Base-by-base conservation (phyloP, 2,888 invertebrate genomes). In the Geotrupes spiniger region DNA sequence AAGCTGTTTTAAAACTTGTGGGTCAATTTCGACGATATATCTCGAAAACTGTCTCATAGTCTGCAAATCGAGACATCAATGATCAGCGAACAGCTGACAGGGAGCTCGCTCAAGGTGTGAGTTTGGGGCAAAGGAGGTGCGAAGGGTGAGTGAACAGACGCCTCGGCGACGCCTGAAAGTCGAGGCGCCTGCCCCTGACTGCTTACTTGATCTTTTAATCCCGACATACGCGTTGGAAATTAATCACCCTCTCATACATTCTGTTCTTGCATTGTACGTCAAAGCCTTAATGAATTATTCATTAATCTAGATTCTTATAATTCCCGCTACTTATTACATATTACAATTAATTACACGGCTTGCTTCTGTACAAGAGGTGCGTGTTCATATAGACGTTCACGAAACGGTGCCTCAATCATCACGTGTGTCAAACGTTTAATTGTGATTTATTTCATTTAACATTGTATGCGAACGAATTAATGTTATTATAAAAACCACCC, bases 181-280 rank as follows among this genome's bases (percentile, higher is more conserved):
- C 70, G 69, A 64, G 70, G 70, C 71, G 71, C 69, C 69, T 68
- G 68, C 68, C 69, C 65, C 71, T 67, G 66, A 64, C 70, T 67
- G 70, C 67, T 69, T 62, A 63, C 70, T 69, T 69, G 70, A 73
- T 71, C 72, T 72, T 68, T 72, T 72, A 72, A 72, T 73, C 71
- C 70, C 69, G 66, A 71, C 71, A 70, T 72, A 71, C 71, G 69
- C 71, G 71, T 62, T 63, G 64, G 68, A 73, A 72, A 73, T 73
- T 73, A 73, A 73, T 73, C 72, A 71, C 72, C 67, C 66, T 56
- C 58, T 56, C 54, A 53, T 55, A 54, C 57, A 56, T 39, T 39
- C 46, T 56, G 52, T 60, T 64, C 64, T 63, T 62, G 59, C 64
- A 60, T 57, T 60, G 60, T 62, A 63, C 65, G 65, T 66, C 66